Conservation (phyloP, 92 coral and sea anemone genomes). For the Meandrina meandrites region DNA sequence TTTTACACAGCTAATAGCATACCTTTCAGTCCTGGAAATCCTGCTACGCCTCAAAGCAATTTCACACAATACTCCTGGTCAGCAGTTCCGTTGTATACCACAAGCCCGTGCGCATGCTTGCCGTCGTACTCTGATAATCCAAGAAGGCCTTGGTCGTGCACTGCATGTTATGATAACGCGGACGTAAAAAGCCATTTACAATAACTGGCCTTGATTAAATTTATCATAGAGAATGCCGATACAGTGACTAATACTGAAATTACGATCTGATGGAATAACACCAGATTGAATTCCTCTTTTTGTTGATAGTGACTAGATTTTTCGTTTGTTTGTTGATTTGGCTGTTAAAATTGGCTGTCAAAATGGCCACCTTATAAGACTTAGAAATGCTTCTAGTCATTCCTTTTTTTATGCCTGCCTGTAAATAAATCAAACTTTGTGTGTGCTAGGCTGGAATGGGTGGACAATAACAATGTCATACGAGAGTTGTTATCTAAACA, state of each 20-base stretch:
- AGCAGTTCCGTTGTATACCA: conserved; percentile 58
- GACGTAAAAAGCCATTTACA: conserved; percentile 27
- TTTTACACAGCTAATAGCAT: conserved; percentile 15
- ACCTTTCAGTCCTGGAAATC: conserved; percentile 29
- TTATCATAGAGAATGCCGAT: background rate
- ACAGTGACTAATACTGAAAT: background rate
- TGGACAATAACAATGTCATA: background rate
- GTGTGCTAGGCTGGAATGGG: background rate
- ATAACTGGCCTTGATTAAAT: background rate
- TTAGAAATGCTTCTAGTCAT: no score
- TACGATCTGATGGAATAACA: background rate
- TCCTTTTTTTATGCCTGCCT: no score
- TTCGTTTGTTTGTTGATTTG: background rate
- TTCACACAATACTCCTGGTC: conserved; percentile 67
- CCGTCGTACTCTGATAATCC: conserved; percentile 34
- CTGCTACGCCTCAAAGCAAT: conserved; percentile 25
- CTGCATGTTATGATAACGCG: conserved; percentile 37
- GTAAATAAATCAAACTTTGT: background rate
- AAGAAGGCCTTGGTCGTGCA: conserved; percentile 41
- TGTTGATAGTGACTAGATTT: background rate
- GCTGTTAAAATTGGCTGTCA: background rate
- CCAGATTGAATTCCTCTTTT: background rate
- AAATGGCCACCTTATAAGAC: background rate
- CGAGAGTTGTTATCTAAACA: background rate
- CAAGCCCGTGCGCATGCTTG: conserved; percentile 59